Conservation (phyloP, 2,113 vertebrate genomes). For the Sphyrna mokarran region DNA sequence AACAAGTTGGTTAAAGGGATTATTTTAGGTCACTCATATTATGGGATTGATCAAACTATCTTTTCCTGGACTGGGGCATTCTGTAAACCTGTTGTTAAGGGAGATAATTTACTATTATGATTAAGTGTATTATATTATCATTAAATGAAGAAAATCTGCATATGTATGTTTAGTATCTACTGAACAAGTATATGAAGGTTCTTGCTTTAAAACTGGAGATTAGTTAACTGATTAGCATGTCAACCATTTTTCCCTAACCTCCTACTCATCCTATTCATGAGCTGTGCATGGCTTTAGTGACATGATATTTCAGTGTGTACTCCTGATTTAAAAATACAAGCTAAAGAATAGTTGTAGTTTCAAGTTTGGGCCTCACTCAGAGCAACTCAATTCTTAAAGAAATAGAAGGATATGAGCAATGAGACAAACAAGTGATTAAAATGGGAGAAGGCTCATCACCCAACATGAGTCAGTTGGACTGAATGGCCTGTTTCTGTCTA, state of each 20-base stretch:
- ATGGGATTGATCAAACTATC: background rate
- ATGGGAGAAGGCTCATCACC: too few species aligned
- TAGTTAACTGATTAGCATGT: background rate
- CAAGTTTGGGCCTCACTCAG: background rate
- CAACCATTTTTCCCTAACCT: background rate
- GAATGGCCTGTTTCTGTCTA: background rate
- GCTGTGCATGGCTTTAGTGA: background rate
- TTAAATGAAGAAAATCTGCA: background rate
- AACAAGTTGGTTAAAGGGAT: background rate
- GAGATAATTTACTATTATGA: background rate
- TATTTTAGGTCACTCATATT: background rate
- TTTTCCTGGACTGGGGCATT: background rate
- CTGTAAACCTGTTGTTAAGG: background rate
- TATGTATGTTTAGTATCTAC: background rate
- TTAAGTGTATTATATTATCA: background rate
- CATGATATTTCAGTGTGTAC: background rate
- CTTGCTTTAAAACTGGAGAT: background rate
- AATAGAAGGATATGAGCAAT: background rate
- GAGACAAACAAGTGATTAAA: background rate
- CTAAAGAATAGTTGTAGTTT: background rate
- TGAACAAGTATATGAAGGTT: background rate
- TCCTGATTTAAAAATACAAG: background rate
- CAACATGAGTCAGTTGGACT: background rate
- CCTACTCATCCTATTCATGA: background rate
- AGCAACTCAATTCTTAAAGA: background rate